Evolutionary conservation across 2,113 vertebrate species (phyloP).

Genomic region (Gnathonemus longibarbis): DNA sequence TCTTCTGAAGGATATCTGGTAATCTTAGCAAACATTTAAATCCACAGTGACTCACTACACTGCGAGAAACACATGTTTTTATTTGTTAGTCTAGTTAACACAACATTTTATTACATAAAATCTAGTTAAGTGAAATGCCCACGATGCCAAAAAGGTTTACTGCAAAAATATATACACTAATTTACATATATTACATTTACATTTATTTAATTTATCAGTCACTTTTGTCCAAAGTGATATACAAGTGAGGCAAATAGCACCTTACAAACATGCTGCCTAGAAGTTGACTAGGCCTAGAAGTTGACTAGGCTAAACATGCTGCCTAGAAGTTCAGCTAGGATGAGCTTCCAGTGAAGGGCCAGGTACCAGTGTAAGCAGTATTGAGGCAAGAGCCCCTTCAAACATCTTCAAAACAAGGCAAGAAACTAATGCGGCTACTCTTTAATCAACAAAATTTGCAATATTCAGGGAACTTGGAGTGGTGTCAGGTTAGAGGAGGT

Average conservation of each 20-base stretch:
- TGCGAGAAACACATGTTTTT: neutral
- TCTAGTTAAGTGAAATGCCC: neutral
- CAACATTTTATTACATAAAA: neutral
- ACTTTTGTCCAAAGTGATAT: neutral
- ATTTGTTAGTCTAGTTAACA: neutral
- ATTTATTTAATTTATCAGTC: neutral
- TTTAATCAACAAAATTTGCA: neutral
- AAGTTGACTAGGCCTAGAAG: too few relatives aligned
- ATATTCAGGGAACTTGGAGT: neutral
- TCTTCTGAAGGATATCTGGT: slow-evolving; percentile 14
- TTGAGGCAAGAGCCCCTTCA: neutral
- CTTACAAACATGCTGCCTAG: neutral
- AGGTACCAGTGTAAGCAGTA: neutral
- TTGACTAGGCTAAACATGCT: neutral
- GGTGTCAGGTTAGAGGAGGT: neutral
- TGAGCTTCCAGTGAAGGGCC: neutral
- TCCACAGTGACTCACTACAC: neutral
- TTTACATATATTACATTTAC: neutral
- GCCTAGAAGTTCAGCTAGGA: neutral
- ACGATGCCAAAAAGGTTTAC: neutral
- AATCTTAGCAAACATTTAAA: neutral
- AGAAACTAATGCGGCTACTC: neutral
- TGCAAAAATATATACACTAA: neutral
- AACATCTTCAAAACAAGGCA: neutral
- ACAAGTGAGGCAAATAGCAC: neutral